Conservation (phyloP, 1,140 invertebrate genomes). For the Papilio xuthus region DNA sequence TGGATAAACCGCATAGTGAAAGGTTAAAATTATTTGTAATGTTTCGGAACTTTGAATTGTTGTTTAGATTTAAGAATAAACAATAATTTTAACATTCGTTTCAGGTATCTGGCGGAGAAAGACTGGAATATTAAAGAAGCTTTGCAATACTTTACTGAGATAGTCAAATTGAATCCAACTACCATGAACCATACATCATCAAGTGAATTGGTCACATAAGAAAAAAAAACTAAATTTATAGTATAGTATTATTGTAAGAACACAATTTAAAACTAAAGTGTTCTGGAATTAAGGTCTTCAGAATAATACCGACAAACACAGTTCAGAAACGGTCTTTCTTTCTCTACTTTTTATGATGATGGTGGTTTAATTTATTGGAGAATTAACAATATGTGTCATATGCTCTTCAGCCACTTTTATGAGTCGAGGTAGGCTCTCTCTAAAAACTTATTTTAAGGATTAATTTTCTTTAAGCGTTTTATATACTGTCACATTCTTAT, state of each 20-base stretch:
- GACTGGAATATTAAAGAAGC: slow-evolving; percentile 66
- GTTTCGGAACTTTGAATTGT: not conserved
- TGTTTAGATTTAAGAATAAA: not conserved
- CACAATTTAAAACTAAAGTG: not conserved
- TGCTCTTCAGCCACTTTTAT: not conserved
- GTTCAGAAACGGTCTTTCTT: too few species aligned
- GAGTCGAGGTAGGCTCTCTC: not conserved
- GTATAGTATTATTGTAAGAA: not conserved
- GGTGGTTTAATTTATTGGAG: too few species aligned
- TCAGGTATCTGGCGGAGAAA: slow-evolving; percentile 63
- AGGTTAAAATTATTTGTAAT: slow-evolving; percentile 48
- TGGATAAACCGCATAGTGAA: slow-evolving; percentile 52
- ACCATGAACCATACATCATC: not conserved
- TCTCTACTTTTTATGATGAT: too few species aligned
- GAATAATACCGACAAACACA: too few species aligned
- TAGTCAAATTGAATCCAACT: slow-evolving; percentile 44
- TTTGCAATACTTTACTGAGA: slow-evolving; percentile 58
- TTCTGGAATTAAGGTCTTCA: not conserved
- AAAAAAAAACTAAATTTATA: not conserved
- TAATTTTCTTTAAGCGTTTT: not conserved
- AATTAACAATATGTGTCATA: too few species aligned
- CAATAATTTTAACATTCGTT: slow-evolving; percentile 40
- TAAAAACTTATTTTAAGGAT: not conserved
- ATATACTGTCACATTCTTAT: not conserved
- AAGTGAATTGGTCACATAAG: not conserved